These are phyloP conservation scores for Caranx ignobilis DNA, from an alignment of 2,113 vertebrate genomes.

Conservation along the genomic window DNA sequence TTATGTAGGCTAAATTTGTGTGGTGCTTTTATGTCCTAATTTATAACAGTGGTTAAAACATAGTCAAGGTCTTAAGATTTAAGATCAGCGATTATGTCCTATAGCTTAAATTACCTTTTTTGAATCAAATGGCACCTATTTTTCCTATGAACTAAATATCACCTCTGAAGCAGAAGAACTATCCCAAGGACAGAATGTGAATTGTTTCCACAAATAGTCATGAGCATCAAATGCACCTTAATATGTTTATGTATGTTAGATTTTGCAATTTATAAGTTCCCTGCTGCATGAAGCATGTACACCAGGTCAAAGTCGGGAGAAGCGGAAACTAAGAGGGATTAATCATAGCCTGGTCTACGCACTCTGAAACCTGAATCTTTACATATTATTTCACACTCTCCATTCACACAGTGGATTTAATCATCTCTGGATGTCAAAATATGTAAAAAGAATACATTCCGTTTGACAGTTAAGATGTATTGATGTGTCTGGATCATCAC, in stretches of 20 bases:
- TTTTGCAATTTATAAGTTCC: constrained; percentile 8
- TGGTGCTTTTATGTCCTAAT: constrained; percentile 52
- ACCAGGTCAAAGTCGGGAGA: constrained; percentile 31
- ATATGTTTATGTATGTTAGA: constrained; percentile 27
- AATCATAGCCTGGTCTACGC: constrained; percentile 23
- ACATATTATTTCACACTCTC: neutral
- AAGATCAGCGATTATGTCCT: neutral
- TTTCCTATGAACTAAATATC: neutral
- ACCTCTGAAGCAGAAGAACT: neutral
- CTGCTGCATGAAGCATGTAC: neutral
- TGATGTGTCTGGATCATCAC: neutral
- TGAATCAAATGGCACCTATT: neutral
- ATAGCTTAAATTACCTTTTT: constrained; percentile 1
- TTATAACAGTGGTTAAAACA: constrained; percentile 44
- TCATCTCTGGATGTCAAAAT: neutral
- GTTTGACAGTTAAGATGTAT: neutral
- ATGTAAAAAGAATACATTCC: neutral
- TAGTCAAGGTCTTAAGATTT: constrained; percentile 10
- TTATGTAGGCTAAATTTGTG: constrained; percentile 58
- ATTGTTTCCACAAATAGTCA: neutral
- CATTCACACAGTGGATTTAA: neutral
- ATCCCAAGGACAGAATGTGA: neutral
- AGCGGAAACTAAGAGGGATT: constrained; percentile 15
- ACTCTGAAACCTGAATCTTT: neutral
- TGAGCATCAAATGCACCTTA: constrained; percentile 17